Percentiles rank a stretch among this genome's conserved stretches.
These are phyloP conservation scores for Xiphophorus maculatus DNA, from an alignment of 2,113 vertebrate genomes.

Conservation along the genomic window DNA sequence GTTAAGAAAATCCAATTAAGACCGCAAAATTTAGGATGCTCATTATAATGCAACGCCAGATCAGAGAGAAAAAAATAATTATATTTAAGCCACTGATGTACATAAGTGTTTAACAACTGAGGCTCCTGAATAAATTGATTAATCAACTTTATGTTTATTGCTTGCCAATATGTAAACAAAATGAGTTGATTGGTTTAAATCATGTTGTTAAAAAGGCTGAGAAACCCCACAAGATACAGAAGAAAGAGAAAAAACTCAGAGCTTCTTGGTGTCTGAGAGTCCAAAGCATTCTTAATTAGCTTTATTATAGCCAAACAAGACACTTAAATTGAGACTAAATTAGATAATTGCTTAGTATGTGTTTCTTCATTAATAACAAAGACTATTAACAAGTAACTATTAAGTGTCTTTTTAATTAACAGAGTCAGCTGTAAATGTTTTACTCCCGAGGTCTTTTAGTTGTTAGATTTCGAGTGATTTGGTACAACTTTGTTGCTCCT, in stretches of 20 bases:
- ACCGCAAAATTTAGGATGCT: not conserved
- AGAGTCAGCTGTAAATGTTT: not conserved
- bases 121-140: not conserved
- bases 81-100: not conserved
- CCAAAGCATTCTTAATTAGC: constrained; percentile 5
- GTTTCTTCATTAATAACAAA: not conserved
- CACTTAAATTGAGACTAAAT: constrained; percentile 9
- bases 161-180: not conserved
- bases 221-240: not conserved
- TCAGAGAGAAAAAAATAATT: not conserved
- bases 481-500: too few species aligned
- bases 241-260: constrained; percentile 2
- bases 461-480: not conserved
- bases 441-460: not conserved
- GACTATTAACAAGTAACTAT: constrained; percentile 16
- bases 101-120: not conserved
- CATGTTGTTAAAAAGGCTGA: constrained; percentile 1
- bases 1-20: not conserved
- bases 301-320: constrained; percentile 10
- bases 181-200: not conserved
- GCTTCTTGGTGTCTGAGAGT: not conserved
- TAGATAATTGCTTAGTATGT: not conserved
- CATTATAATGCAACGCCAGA: not conserved
- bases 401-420: constrained; percentile 18
- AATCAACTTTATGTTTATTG: constrained; percentile 3